Conservation (phyloP, 1,140 invertebrate species). For the Drosophila melanogaster region Release_6_plus_ISO1_MT NT_033777.3:5720501-5721000, state of each 20-base stretch:
- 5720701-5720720: not conserved
- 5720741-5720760: constrained; percentile 55
- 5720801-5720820: constrained; percentile 41
- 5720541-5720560: constrained; percentile 50
- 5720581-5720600: constrained; percentile 64
- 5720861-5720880: constrained; percentile 33
- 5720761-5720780: constrained; percentile 44
- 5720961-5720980: constrained; percentile 35
- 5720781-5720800: constrained; percentile 29
- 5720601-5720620: constrained; percentile 34
- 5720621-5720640: constrained; percentile 61
- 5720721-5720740: not conserved
- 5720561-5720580: constrained; percentile 73
- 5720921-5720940: constrained; percentile 30
- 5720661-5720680: constrained; percentile 21
- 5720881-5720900: constrained; percentile 71
- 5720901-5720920: constrained; percentile 48
- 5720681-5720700: constrained; percentile 73
- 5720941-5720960: constrained; percentile 21
- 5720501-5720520: constrained; percentile 65
- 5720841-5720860: constrained; percentile 56
- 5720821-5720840: constrained; percentile 60
- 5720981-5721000: constrained; percentile 10
- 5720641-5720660: constrained; percentile 50
- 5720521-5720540: constrained; percentile 66